Conservation (phyloP, 30 jellyfish, hydroid and myxozoan species). For the Aurelia aurita region DNA sequence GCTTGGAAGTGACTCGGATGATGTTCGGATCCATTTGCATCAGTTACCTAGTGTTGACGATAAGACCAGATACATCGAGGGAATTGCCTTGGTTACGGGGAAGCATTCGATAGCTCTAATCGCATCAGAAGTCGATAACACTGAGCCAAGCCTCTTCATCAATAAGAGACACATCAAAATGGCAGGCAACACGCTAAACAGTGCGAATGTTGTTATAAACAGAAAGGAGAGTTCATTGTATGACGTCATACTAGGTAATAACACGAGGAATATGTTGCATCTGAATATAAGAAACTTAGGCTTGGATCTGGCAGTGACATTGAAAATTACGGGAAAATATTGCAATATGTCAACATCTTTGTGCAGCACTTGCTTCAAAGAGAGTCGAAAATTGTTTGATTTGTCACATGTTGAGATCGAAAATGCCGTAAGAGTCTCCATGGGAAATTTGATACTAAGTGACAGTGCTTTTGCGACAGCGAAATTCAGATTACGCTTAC, state of each 20-base stretch:
- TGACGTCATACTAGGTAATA: constrained; percentile 22
- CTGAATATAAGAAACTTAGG: constrained; percentile 41
- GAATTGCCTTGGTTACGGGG: constrained; percentile 30
- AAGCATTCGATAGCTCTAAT: neutral
- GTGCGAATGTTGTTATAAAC: constrained; percentile 1
- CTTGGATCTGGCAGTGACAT: constrained; percentile 31
- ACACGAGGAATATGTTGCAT: constrained; percentile 39
- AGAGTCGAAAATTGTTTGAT: constrained; percentile 37
- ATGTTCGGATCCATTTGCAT: constrained; percentile 34
- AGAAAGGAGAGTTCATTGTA: constrained; percentile 45
- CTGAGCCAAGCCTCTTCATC: constrained; percentile 4
- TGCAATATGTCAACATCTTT: constrained; percentile 52
- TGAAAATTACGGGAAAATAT: constrained; percentile 36
- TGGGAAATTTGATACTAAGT: constrained; percentile 6
- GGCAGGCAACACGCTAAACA: neutral
- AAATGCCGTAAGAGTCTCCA: constrained; percentile 35
- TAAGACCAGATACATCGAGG: constrained; percentile 48
- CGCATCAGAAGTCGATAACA: constrained; percentile 34
- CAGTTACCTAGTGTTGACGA: constrained; percentile 67
- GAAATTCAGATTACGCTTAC: constrained; percentile 28
- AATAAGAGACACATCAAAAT: neutral
- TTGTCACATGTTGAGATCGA: constrained; percentile 52
- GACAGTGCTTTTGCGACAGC: constrained; percentile 35
- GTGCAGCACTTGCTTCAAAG: constrained; percentile 63
- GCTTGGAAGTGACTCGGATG: constrained; percentile 14